Base-by-base conservation (phyloP, 2,113 vertebrate species). In the Ammodytes dubius region DNA sequence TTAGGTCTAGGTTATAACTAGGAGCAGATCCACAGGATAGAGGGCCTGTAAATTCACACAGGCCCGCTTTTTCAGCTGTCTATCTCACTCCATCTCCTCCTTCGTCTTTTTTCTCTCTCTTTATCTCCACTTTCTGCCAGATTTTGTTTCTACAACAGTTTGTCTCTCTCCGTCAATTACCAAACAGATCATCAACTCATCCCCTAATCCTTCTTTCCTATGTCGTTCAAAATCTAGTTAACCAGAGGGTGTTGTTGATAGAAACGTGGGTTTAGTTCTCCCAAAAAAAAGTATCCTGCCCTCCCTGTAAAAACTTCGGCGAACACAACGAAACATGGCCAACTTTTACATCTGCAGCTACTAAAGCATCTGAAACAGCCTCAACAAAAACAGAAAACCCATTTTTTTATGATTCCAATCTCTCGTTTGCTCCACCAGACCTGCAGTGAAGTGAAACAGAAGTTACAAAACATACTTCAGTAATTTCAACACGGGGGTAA, bases 21-120 rank as follows among this genome's bases (percentile, higher is more conserved):
- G 74, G 50, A 92, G 83, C 88, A 91, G 87, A 88, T 88, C 74
- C 74, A 72, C 43, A 46, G n/a, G 54, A 75, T 45, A 7, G 42
- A 82, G 39, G 27, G 70, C 46, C 68, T 81, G 46, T 46, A 64
- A 47, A 74, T 58, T 67, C 54, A 82, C 49, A 70, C 65, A 46
- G 40, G 45, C 63, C 42, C 56, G 13, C 5, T 49, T 79, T 77
- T 54, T 71, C 27, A 57, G 60, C 52, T 59, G 71, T 54, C 43
- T 71, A 53, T 61, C 60, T 71, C 40, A 5, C 37, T 17, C 17
- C 46, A 58, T 59, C 68, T 46, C 54, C 35, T 14, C 27, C 11
- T 67, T 43, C 0, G 42, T 59, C 53, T 57, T 7, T 19, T 61
- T 39, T 61, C 61, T 11, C 37, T 9, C 15, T 50, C 71, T 61